A percentile compares a stretch with the other conserved stretches of the same genome.
Conservation (phyloP, 2,113 vertebrate genomes). For the Cyphomyrus plagiostoma region DNA sequence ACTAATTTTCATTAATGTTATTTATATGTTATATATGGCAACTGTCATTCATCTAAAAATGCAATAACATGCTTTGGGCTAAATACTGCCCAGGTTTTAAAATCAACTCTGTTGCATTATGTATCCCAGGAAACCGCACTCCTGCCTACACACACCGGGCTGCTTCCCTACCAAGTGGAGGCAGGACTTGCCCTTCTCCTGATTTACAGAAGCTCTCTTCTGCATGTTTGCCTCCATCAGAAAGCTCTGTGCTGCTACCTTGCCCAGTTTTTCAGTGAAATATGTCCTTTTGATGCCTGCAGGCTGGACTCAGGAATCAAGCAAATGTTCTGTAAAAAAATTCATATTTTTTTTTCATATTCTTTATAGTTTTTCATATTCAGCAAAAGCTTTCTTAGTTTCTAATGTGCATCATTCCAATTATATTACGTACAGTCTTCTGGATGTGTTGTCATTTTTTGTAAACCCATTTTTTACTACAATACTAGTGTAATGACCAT, state of each 20-base stretch:
- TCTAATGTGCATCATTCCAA: background rate
- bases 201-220: background rate
- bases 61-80: background rate
- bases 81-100: background rate
- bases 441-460: background rate
- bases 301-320: background rate
- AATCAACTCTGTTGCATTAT: background rate
- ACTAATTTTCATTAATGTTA: background rate
- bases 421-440: background rate
- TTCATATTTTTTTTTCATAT: too few species aligned
- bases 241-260: background rate
- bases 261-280: background rate
- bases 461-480: background rate
- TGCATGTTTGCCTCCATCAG: background rate
- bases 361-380: background rate
- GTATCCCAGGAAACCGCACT: background rate
- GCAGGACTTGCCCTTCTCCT: background rate
- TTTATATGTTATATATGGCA: background rate
- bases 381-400: background rate
- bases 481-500: background rate
- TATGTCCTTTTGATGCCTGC: background rate
- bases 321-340: background rate
- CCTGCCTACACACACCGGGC: background rate
- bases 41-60: background rate
- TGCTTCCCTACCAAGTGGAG: background rate